A percentile compares a stretch with the other conserved stretches of the same genome.
Evolutionary conservation across 2,888 invertebrate species (phyloP).

Genomic region (Drosophila conformis): DNA sequence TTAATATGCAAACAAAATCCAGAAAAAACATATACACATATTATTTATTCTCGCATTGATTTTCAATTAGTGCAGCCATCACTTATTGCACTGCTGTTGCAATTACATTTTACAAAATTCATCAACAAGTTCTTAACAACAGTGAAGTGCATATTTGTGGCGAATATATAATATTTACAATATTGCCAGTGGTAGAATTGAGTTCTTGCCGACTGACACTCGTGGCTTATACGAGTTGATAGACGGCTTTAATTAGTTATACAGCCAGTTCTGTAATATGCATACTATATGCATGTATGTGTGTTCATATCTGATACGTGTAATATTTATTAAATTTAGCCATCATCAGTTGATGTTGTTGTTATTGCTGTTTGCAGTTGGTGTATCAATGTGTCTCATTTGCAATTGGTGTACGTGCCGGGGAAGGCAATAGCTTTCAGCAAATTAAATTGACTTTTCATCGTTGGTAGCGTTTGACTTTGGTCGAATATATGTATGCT

Average conservation of each 20-base stretch:
- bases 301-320: constrained; percentile 44
- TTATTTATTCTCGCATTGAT: constrained; percentile 47
- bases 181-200: constrained; percentile 24
- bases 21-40: background rate
- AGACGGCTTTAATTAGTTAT: constrained; percentile 40
- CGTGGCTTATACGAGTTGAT: constrained; percentile 52
- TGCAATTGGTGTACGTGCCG: constrained; percentile 69
- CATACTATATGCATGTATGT: constrained; percentile 3
- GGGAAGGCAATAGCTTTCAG: constrained; percentile 64
- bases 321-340: constrained; percentile 65
- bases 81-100: constrained; percentile 50
- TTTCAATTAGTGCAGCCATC: constrained; percentile 61
- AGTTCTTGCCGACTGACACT: constrained; percentile 20
- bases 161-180: constrained; percentile 15
- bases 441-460: constrained; percentile 74
- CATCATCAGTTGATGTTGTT: constrained; percentile 54
- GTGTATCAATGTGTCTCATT: constrained; percentile 64
- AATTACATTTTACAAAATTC: constrained; percentile 44
- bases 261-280: constrained; percentile 10
- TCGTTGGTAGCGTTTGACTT: constrained; percentile 19
- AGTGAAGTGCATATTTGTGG: constrained; percentile 1
- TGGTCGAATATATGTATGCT: background rate
- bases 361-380: constrained; percentile 22
- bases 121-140: constrained; percentile 28
- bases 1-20: constrained; percentile 14